phyloP scores from a whole-genome alignment of 1,140 invertebrate species.

The Wiebesia pumilae region DNA sequence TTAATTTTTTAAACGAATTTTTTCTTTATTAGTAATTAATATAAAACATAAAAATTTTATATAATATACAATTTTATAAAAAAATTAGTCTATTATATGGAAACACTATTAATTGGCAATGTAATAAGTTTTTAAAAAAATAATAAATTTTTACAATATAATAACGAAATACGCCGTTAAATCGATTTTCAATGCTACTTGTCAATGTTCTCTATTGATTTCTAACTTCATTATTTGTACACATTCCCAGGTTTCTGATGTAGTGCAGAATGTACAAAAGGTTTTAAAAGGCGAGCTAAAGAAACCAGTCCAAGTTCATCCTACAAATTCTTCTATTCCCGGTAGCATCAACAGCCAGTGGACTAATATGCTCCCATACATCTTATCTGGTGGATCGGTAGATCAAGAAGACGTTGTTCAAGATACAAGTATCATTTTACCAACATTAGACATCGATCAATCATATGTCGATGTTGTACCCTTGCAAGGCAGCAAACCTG shows the following conservation, averaged over 20 bases:
- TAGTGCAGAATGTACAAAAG: slow-evolving; percentile 87
- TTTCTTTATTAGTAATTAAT: no score
- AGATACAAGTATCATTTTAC: slow-evolving; percentile 69
- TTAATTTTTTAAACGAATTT: no score
- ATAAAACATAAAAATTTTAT: no score
- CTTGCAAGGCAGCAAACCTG: not conserved
- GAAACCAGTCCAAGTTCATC: slow-evolving; percentile 76
- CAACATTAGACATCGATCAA: not conserved
- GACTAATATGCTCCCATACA: slow-evolving; percentile 86
- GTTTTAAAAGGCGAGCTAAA: slow-evolving; percentile 86
- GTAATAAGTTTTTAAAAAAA: no score
- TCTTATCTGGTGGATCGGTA: slow-evolving; percentile 82
- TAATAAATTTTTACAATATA: no score
- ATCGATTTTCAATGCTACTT: no score
- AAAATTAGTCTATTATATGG: no score
- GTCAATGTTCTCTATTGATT: not conserved
- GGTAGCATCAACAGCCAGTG: slow-evolving; percentile 78
- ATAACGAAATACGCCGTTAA: no score
- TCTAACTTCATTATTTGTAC: not conserved
- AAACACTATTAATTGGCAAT: no score
- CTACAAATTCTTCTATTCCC: slow-evolving; percentile 79
- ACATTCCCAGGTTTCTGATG: slow-evolving; percentile 80
- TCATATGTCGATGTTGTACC: slow-evolving; percentile 36
- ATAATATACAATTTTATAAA: no score
- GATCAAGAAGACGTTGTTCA: slow-evolving; percentile 70